These are phyloP conservation scores for Homarus americanus DNA, from an alignment of 1,140 invertebrate species.

Conservation along the genomic window DNA sequence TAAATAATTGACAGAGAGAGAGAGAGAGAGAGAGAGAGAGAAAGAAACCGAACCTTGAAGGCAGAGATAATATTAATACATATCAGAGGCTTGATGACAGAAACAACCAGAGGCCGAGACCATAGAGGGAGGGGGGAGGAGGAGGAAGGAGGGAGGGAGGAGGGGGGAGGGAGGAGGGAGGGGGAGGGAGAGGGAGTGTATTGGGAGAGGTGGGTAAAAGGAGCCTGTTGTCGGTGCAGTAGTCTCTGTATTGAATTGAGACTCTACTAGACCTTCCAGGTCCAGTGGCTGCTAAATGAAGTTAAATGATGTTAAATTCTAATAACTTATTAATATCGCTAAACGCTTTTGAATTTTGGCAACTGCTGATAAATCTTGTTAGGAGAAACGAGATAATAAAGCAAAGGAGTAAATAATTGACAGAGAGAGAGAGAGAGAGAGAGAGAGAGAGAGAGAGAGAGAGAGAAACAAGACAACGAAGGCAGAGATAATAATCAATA, in stretches of 20 bases:
- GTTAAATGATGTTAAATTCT: too few species aligned
- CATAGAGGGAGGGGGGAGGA: not conserved
- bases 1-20: not conserved
- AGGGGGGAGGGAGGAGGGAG: not conserved
- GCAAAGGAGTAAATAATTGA: not conserved
- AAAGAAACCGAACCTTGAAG: not conserved
- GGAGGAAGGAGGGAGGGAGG: not conserved
- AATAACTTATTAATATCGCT: too few species aligned
- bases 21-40: not conserved
- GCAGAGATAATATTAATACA: not conserved
- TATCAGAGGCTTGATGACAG: not conserved
- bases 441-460: not conserved
- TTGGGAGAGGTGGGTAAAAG: not conserved
- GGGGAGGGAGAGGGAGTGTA: not conserved
- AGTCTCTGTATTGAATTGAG: too few species aligned
- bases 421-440: slow-evolving; percentile 16
- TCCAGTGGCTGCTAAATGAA: too few species aligned
- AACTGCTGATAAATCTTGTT: too few species aligned
- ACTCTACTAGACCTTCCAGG: too few species aligned
- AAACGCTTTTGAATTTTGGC: too few species aligned
- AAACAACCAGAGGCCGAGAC: too few species aligned
- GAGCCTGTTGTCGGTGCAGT: too few species aligned
- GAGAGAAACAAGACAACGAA: too few species aligned
- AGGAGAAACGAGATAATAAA: not conserved
- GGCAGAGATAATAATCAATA: not conserved